A percentile compares a stretch with the other conserved stretches of the same genome.
These are phyloP conservation scores for Hycleus cichorii DNA, from an alignment of 1,140 invertebrate genomes.

Conservation along the genomic window DNA sequence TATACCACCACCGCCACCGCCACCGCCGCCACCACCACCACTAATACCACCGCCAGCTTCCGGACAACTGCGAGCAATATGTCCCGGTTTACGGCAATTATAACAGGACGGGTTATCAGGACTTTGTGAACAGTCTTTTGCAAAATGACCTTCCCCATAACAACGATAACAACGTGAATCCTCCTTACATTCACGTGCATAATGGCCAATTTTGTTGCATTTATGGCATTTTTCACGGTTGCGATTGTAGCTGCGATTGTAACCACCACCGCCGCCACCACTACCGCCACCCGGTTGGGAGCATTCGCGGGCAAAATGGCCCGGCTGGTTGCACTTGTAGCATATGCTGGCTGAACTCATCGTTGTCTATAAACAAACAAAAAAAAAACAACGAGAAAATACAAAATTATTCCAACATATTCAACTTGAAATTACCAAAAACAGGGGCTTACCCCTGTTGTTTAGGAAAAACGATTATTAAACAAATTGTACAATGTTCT, in stretches of 20 bases:
- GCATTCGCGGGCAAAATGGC: constrained; percentile 81
- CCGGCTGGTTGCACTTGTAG: constrained; percentile 84
- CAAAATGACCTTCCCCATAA: constrained; percentile 79
- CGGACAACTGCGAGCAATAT: constrained; percentile 80
- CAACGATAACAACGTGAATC: constrained; percentile 79
- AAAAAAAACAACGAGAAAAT: neutral
- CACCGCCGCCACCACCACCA: constrained; percentile 30
- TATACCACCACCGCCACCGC: neutral
- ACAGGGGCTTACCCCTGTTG: too few relatives aligned
- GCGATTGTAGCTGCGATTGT: constrained; percentile 43
- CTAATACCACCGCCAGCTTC: constrained; percentile 53
- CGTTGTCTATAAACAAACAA: constrained; percentile 13
- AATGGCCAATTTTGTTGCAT: constrained; percentile 89
- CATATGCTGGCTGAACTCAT: constrained; percentile 73
- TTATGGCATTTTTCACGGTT: constrained; percentile 85
- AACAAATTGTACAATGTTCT: too few relatives aligned
- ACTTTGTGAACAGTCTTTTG: constrained; percentile 79
- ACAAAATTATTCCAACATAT: too few relatives aligned
- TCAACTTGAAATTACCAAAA: too few relatives aligned
- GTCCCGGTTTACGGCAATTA: constrained; percentile 82
- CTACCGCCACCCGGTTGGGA: constrained; percentile 55
- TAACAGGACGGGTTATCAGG: constrained; percentile 76
- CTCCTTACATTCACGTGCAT: constrained; percentile 86
- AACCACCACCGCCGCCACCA: constrained; percentile 48
- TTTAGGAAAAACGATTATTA: too few relatives aligned